Conservation (phyloP, 1,140 invertebrate genomes). For the Potamilus streckersoni region DNA sequence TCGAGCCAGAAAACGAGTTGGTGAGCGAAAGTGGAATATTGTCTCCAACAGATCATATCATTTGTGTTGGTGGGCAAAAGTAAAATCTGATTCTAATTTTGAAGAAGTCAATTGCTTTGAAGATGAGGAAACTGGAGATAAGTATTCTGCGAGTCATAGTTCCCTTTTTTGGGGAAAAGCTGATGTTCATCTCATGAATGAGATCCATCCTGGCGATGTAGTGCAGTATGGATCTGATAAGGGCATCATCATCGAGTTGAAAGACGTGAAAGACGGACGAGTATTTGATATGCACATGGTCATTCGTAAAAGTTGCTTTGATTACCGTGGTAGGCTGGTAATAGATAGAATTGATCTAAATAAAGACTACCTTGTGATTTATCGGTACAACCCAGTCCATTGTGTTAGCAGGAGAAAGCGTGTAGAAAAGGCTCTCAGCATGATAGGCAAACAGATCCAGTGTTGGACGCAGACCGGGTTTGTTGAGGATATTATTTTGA, state of each 20-base stretch:
- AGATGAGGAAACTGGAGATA: neutral
- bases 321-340: neutral
- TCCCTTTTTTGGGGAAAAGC: neutral
- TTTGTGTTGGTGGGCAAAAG: constrained; percentile 18
- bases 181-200: constrained; percentile 6
- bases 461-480: constrained; percentile 4
- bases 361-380: neutral
- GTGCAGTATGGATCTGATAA: neutral
- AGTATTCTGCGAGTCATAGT: neutral
- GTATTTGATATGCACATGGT: constrained; percentile 7
- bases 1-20: constrained; percentile 7
- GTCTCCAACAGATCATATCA: constrained; percentile 1
- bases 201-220: constrained; percentile 3
- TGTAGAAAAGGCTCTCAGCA: neutral
- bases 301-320: neutral
- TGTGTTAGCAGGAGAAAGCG: constrained; percentile 2
- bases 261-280: neutral
- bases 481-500: neutral
- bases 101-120: neutral
- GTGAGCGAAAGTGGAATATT: constrained; percentile 8
- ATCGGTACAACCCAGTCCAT: constrained; percentile 3
- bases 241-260: neutral
- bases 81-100: neutral
- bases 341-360: constrained; percentile 3
- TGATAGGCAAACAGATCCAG: neutral